Evolutionary conservation across 2,888 invertebrate genomes (phyloP), one percentile per base, ranked within the genome.

Genomic region (Drosophila merina): DNA sequence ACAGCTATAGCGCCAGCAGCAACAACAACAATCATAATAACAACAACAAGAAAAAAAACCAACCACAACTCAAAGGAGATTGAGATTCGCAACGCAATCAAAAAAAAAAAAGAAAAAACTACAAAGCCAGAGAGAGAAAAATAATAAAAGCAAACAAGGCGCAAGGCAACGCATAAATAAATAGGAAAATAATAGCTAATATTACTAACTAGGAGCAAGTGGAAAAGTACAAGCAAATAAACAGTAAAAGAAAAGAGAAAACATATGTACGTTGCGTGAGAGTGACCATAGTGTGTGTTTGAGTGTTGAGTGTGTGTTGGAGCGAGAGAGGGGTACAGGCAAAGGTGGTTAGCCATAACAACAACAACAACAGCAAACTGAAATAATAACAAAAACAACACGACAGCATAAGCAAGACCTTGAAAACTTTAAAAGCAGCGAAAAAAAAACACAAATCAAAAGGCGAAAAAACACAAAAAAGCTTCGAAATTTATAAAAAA

Each of bases 1-100:
- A 20, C 1, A 20, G 2, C 20, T 20, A 20, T 20, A 20, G 20
- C 20, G 71, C 60, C 68, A 72, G 40, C 36, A 77, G 31, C 31
- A 59, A 69, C 47, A 60, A 45, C 51, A 47, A 59, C 36, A 30
- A 60, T 31, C 66, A 9, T 28, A 52, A 47, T 14, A 51, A 66
- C 45, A 64, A 45, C 30, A 36, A 51, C 10, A 66, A n/a, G n/a
- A 63, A 36, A 67, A 48, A 55, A 20, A 54, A 57, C 57, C 40
- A 79, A 69, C 67, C 60, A 80, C 72, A 75, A 66, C 72, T 63
- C 67, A 70, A 79, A 76, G 82, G 68, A 81, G 79, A 84, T 81
- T 81, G 58, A 74, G 71, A 75, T 76, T 78, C 85, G 87, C 87
- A 85, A 81, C 87, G 81, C 85, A 81, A 81, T 85, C 87, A 78